Evolutionary conservation across 1,140 invertebrate genomes (phyloP).

Genomic region (Drosophila lini): DNA sequence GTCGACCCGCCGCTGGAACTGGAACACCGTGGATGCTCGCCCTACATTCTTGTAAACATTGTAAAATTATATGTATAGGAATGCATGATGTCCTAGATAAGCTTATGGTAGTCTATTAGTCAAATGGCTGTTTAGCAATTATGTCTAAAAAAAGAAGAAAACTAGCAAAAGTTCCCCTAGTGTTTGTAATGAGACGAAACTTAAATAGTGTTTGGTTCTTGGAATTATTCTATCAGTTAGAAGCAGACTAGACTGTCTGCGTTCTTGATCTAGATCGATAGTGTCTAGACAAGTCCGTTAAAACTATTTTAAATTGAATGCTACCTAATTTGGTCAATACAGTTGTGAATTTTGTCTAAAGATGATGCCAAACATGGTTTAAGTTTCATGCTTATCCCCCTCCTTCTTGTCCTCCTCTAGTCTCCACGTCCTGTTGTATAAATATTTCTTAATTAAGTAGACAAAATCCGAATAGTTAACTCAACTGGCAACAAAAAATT

Average conservation of each 20-base stretch:
- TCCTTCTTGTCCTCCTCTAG: neutral
- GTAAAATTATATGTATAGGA: conserved; percentile 49
- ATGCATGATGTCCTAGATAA: conserved; percentile 49
- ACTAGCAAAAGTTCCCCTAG: neutral
- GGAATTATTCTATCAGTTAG: neutral
- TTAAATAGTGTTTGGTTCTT: conserved; percentile 55
- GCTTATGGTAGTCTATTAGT: conserved; percentile 72
- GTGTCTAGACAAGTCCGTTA: conserved; percentile 26
- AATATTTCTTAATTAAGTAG: conserved; percentile 47
- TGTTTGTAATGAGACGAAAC: conserved; percentile 50
- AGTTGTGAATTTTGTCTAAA: conserved; percentile 1
- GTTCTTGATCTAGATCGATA: conserved; percentile 19
- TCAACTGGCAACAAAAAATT: conserved; percentile 76
- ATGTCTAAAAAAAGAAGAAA: conserved; percentile 23
- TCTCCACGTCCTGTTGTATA: conserved; percentile 26
- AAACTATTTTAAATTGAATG: neutral
- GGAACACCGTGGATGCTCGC: conserved; percentile 36
- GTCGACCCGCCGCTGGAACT: conserved; percentile 61
- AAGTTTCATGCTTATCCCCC: conserved; percentile 34
- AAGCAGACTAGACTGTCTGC: neutral
- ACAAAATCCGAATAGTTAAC: conserved; percentile 55
- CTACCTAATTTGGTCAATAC: conserved; percentile 4
- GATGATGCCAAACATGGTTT: conserved; percentile 45
- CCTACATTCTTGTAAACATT: conserved; percentile 47
- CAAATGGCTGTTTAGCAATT: conserved; percentile 54